Base-by-base conservation (phyloP, 2,797 vertebrate species). In the Sparus aurata region DNA sequence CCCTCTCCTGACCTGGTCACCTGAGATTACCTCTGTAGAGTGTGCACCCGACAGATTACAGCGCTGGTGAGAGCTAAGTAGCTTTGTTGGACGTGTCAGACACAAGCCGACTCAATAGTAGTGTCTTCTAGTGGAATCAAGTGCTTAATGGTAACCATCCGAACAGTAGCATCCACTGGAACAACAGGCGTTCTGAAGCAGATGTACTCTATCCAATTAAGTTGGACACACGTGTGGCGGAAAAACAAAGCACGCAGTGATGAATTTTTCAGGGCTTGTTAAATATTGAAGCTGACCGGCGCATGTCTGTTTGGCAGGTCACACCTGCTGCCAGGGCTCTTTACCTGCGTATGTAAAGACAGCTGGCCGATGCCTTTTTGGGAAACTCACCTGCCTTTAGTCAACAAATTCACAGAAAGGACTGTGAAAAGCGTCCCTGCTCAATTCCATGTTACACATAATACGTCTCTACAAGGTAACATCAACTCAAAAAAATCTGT, bases 181-280 rank as follows among this genome's bases (percentile, higher is more conserved):
- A 43, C 55, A 68, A 81, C 38, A 73, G 23, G 68, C 34, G 27
- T 22, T 41, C 41, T 20, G 20, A 55, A 70, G 72, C 46, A 59
- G 18, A 83, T 2, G 16, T 43, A 20, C 71, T 45, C 49, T 46
- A 27, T 41, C 62, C 61, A 76, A 80, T 87, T n/a, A 59, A 65
- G 2, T 12, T n/a, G 55, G 64, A 82, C 64, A 77, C 73, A 69
- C 58, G 8, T 67, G 68, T 73, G 47, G 27, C 3, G 47, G 47
- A 66, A 78, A 77, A 93, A 74, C 89, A 89, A 89, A 82, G 87
- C 45, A 23, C 66, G 80, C 49, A n/a, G 30, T 64, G 77, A 93
- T 95, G n/a, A 95, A 95, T 94, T 87, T 93, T 95, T 95, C 67
- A 95, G 78, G n/a, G 25, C 69, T 86, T 82, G 80, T 94, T 94